Evolutionary conservation across 64 coral and sea anemone genomes (phyloP), one percentile per base, ranked within the genome.

Genomic region (Acropora yongei): DNA sequence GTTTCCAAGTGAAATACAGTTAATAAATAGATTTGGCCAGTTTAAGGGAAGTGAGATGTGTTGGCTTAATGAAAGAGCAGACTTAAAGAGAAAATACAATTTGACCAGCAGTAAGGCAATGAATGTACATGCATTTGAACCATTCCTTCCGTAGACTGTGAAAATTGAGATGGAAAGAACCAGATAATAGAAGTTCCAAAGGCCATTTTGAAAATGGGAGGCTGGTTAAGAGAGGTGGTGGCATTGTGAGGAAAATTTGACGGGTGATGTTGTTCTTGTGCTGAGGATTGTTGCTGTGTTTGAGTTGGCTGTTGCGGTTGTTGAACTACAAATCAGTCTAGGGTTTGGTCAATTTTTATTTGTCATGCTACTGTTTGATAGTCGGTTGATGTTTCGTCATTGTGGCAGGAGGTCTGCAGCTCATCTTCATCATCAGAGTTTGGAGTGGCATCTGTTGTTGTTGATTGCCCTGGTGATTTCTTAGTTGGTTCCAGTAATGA

Each of bases 61-160:
- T 46, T 58, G 51, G 75, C 44, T 69, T 16, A 89, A 44, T 83
- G 48, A 72, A 39, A 82, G 49, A 74, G 44, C 48, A 74, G 60
- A 61, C 46, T 83, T 72, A 3, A 73, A 20, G 18, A 58, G 43
- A 20, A 67, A 90, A 79, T 53, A 90, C 9, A 69, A 18, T 66
- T 90, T 90, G 44, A 60, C 88, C 61, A 90, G 60, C 18, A 91
- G 48, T 68, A 91, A 83, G 30, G 78, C 61, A 48, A 91, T 91
- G 18, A 91, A 82, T 11, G 89, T 91, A 41, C 89, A 91, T 10
- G 79, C 89, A 91, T 76, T 84, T 57, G 79, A 91, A 18, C 89
- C 89, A 91, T 83, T 91, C 47, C 89, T 91, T 42, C 79, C 80
- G 40, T 60, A 51, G 89, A 80, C 42, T 91, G 79, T 39, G 89